Evolutionary conservation across 2,797 vertebrate genomes (phyloP), one percentile per base, ranked within the genome.

Genomic region (Cuniculus paca): DNA sequence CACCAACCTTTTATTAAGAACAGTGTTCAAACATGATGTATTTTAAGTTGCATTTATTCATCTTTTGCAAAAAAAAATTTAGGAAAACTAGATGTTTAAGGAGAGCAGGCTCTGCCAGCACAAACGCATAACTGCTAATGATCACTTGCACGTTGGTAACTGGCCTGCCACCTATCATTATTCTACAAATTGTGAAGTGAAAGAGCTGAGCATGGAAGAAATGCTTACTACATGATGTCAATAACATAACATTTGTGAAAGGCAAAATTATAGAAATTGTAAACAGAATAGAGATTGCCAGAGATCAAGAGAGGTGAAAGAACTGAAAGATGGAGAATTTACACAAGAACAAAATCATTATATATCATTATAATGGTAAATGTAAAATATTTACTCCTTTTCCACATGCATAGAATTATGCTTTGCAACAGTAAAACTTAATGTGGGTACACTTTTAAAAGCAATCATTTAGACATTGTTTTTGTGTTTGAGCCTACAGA

Each of bases 31-130:
- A 80, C 9, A 50, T 68, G 22, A 24, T 50, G 22, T 34, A 1
- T 5, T 39, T 81, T 58, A 95, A 74, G 45, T 77, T 86, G 91
- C 50, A 48, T 94, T 74, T 70, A 87, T 79, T 93, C 34, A 70
- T 2, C 31, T 87, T 80, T 28, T 34, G 50, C 60, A 63, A 20
- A 89, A 80, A 80, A 68, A 16, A 72, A 60, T 36, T 79, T 87
- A 60, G 20, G 60, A 79, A 90, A 95, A 26, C 17, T 10, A 39
- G 26, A 28, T 56, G 24, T 56, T 52, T 70, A 78, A 60, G 0
- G 39, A 65, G 8, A 39, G 79, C 4, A 13, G 7, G 45, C 72
- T 63, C 45, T 28, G 6, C 77, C 16, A 16, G 63, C 10, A 86
- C 56, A 95, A 90, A 81, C 42, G 1, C 3, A 16, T 54, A 42